A percentile compares a stretch with the other conserved stretches of the same genome.
These are phyloP conservation scores for Epizoanthus stellaris DNA, from an alignment of 92 coral and sea anemone genomes.

Conservation along the genomic window DNA sequence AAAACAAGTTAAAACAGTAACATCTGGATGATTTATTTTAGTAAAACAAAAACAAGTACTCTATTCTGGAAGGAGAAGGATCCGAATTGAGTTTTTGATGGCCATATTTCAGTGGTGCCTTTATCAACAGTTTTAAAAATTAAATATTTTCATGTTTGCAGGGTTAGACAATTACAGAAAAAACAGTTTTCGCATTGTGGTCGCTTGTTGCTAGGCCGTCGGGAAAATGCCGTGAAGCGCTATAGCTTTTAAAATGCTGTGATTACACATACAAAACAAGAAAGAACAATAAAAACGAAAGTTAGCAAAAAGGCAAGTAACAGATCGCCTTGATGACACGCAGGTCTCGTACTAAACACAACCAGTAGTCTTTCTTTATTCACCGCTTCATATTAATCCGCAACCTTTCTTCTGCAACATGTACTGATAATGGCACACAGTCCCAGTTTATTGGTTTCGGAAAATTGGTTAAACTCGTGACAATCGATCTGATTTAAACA, in stretches of 20 bases:
- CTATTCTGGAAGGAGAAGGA: neutral
- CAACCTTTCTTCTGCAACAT: neutral
- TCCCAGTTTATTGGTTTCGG: neutral
- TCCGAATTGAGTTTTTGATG: neutral
- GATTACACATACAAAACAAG: neutral
- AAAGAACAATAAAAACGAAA: neutral
- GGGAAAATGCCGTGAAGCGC: neutral
- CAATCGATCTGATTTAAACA: neutral
- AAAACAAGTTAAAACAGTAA: neutral
- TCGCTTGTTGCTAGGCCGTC: neutral
- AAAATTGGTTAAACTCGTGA: neutral
- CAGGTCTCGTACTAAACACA: neutral
- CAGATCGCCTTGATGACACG: neutral
- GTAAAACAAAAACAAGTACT: slow-evolving; percentile 19
- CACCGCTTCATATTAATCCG: neutral
- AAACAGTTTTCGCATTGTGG: too few relatives aligned
- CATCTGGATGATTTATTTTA: neutral
- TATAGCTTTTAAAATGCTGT: neutral
- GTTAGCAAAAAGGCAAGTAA: neutral
- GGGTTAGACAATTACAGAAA: too few relatives aligned
- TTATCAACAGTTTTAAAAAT: neutral
- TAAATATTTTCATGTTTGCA: too few relatives aligned
- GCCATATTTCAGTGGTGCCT: too few relatives aligned
- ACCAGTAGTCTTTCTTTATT: neutral
- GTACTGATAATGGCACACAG: slow-evolving; percentile 3